phyloP scores from a whole-genome alignment of 92 coral and sea anemone species.

The Epizoanthus scotinus region DNA sequence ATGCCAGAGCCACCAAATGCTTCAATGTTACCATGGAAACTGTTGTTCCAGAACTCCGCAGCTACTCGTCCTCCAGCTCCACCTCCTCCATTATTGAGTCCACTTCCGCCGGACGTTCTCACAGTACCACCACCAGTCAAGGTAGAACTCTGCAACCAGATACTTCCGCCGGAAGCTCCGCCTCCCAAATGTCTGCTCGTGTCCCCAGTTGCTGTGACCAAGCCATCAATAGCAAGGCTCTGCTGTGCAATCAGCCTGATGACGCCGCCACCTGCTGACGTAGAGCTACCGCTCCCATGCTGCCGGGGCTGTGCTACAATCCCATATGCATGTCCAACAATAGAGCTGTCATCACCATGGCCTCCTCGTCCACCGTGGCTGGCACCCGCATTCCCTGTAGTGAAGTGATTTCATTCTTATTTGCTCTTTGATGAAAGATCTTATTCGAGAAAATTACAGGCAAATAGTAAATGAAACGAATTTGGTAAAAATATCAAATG shows the following conservation, averaged over 20 bases:
- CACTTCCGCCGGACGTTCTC: slow-evolving; percentile 67
- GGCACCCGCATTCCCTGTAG: slow-evolving; percentile 65
- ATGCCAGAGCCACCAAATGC: slow-evolving; percentile 63
- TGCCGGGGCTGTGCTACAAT: slow-evolving; percentile 49
- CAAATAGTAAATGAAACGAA: too few relatives aligned
- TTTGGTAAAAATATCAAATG: too few relatives aligned
- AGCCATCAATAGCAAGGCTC: slow-evolving; percentile 59
- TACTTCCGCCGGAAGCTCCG: slow-evolving; percentile 73
- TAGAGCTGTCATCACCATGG: slow-evolving; percentile 41
- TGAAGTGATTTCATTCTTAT: neutral
- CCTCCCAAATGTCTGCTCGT: slow-evolving; percentile 41
- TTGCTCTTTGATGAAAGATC: too few relatives aligned
- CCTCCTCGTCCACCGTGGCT: slow-evolving; percentile 77
- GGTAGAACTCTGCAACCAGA: slow-evolving; percentile 51
- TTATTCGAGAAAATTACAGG: too few relatives aligned
- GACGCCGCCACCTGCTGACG: slow-evolving; percentile 63
- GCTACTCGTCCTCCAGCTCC: slow-evolving; percentile 77
- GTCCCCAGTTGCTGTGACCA: slow-evolving; percentile 52
- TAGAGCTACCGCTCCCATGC: slow-evolving; percentile 61
- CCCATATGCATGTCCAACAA: slow-evolving; percentile 61
- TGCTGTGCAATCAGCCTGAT: slow-evolving; percentile 42
- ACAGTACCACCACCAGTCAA: slow-evolving; percentile 61
- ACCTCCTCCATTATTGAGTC: slow-evolving; percentile 64
- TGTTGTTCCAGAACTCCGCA: slow-evolving; percentile 47
- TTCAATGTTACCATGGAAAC: slow-evolving; percentile 55